These are phyloP conservation scores for Thermophis baileyi DNA, from an alignment of 2,113 vertebrate species.

Conservation along the genomic window DNA sequence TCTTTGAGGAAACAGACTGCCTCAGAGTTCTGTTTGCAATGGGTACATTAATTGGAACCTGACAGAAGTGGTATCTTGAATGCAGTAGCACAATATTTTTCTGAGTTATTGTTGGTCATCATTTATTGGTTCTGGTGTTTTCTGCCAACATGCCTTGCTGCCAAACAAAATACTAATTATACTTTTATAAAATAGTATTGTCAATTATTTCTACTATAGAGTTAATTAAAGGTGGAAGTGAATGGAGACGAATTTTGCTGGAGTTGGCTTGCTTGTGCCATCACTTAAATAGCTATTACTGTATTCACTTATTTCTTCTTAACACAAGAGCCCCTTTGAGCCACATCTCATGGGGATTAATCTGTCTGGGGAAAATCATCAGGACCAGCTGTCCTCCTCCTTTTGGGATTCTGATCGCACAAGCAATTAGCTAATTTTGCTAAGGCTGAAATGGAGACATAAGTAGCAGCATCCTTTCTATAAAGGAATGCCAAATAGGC, in stretches of 20 bases:
- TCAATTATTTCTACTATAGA: constrained; percentile 64
- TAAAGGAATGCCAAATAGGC: not conserved
- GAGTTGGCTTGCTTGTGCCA: not conserved
- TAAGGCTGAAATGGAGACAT: not conserved
- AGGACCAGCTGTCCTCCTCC: not conserved
- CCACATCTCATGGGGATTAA: not conserved
- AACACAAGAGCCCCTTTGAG: not conserved
- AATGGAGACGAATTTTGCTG: not conserved
- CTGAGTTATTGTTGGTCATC: not conserved
- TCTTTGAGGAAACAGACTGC: too few species aligned
- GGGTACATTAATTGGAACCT: too few species aligned
- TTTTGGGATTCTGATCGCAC: not conserved
- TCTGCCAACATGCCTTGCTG: not conserved
- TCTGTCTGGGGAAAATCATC: not conserved
- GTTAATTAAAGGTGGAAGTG: constrained; percentile 66
- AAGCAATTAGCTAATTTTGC: not conserved
- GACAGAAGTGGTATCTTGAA: too few species aligned
- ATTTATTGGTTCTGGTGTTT: not conserved
- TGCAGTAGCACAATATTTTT: not conserved
- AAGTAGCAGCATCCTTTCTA: not conserved
- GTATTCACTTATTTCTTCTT: not conserved
- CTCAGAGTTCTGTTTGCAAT: too few species aligned
- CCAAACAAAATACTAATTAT: constrained; percentile 12
- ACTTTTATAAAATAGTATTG: constrained; percentile 66
- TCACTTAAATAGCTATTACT: not conserved